Evolutionary conservation across 1,140 invertebrate genomes (phyloP), one percentile per base, ranked within the genome.

Genomic region (Drosophila pandora): DNA sequence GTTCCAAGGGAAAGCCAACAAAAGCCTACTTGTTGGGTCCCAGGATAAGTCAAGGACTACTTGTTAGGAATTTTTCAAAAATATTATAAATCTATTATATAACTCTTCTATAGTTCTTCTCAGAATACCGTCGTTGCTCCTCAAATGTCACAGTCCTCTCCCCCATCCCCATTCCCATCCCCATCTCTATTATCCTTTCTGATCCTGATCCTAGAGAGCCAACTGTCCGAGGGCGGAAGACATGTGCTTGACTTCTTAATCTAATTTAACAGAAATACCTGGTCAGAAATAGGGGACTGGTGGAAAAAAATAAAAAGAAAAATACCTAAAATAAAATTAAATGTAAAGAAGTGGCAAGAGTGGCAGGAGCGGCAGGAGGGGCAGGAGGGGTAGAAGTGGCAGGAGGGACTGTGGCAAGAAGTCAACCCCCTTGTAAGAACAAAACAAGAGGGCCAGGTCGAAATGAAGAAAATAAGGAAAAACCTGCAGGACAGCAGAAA

Each of bases 191-290:
- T 37, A 37, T 37, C 34, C 34, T 37, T 32, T 32, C 8, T 32
- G 32, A 32, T 32, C 32, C 32, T 32, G 32, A 32, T 10, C 9
- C 32, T 10, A 41, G 12, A n/a, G 39, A 10, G 41, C 22, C 41
- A 41, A 41, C 39, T 41, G 28, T 12, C 55, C 37, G 30, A 49
- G 23, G 32, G 50, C 23, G 62, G 54, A 58, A 75, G 81, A 85
- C 81, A 85, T 85, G 81, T 85, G 81, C 82, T 75, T 87, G 81
- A 85, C 78, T 87, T 61, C 82, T 85, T 85, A 85, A 85, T 85
- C 81, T 85, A 85, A 85, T 85, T 85, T 85, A 74, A 61, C 76
- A 67, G 57, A 70, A 71, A 48, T 67, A 55, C 22, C 25, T 28
- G 25, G 25, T 28, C 25, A 6, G 7, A 28, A 28, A 6, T 28